Conservation (phyloP, 2,888 invertebrate species). For the Eristalinus aeneus region DNA sequence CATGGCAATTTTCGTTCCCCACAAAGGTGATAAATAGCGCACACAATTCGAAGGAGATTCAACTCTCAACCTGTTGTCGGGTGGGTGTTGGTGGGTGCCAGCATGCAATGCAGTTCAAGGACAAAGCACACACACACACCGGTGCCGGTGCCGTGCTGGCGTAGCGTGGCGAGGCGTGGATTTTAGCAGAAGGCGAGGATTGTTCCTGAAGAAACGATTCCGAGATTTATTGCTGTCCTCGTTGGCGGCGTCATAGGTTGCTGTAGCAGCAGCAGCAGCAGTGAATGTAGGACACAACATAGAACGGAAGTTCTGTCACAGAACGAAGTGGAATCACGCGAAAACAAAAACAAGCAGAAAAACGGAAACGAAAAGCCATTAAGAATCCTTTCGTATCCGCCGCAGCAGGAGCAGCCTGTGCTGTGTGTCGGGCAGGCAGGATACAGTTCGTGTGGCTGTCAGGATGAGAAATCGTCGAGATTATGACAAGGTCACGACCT, state of each 20-base stretch:
- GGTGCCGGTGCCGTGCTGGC: background rate
- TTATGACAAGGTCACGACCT: conserved; percentile 69
- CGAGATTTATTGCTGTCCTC: conserved; percentile 40
- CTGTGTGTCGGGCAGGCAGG: background rate
- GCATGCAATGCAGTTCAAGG: conserved; percentile 23
- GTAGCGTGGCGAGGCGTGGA: background rate
- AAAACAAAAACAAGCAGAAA: background rate
- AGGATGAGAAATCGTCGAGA: conserved; percentile 57
- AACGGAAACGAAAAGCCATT: conserved; percentile 32
- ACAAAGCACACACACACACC: background rate
- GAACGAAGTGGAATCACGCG: conserved; percentile 14
- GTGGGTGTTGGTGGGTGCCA: background rate
- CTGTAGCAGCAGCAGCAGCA: conserved; percentile 11
- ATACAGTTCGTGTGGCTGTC: conserved; percentile 51
- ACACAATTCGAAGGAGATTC: background rate
- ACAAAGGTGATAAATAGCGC: conserved; percentile 44
- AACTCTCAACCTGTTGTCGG: conserved; percentile 24
- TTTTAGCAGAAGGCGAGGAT: background rate
- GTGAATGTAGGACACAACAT: conserved; percentile 10
- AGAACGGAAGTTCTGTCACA: conserved; percentile 38
- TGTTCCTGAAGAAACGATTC: conserved; percentile 14
- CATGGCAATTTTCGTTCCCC: conserved; percentile 5
- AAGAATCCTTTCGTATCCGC: conserved; percentile 42
- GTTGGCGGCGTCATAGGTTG: conserved; percentile 4
- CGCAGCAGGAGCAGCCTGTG: background rate